phyloP scores from a whole-genome alignment of 1,140 invertebrate species.

The Venturia canescens region DNA sequence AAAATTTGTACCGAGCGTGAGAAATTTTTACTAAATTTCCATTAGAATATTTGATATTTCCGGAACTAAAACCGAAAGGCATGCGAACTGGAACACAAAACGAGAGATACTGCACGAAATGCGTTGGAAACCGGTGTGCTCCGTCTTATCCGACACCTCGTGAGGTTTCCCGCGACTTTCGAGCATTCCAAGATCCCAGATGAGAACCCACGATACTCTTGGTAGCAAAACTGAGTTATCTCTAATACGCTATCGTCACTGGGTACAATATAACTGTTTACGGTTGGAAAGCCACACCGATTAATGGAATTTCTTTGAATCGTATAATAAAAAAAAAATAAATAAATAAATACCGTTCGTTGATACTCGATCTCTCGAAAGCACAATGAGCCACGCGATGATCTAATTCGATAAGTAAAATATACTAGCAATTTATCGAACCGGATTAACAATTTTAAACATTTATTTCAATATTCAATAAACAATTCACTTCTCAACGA shows the following conservation, averaged over 20 bases:
- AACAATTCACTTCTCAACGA: no score
- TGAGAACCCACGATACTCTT: background rate
- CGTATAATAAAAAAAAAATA: background rate
- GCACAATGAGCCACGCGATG: background rate
- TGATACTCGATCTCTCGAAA: background rate
- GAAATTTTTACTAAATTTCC: background rate
- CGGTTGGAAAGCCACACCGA: constrained; percentile 6
- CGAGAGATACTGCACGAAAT: constrained; percentile 1
- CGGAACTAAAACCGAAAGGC: background rate
- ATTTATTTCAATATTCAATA: no score
- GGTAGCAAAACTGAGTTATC: constrained; percentile 8
- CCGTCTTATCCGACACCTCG: background rate
- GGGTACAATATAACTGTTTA: background rate
- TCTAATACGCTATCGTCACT: constrained; percentile 2
- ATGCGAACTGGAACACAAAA: background rate
- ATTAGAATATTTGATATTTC: background rate
- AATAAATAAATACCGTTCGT: background rate
- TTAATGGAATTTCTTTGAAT: constrained; percentile 19
- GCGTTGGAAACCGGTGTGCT: background rate
- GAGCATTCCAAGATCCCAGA: background rate
- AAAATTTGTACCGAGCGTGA: no score
- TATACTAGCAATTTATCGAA: no score
- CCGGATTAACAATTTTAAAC: no score
- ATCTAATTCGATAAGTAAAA: background rate
- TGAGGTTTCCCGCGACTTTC: background rate